These are phyloP conservation scores for Erpetoichthys calabaricus DNA, from an alignment of 2,797 vertebrate genomes.

Conservation along the genomic window DNA sequence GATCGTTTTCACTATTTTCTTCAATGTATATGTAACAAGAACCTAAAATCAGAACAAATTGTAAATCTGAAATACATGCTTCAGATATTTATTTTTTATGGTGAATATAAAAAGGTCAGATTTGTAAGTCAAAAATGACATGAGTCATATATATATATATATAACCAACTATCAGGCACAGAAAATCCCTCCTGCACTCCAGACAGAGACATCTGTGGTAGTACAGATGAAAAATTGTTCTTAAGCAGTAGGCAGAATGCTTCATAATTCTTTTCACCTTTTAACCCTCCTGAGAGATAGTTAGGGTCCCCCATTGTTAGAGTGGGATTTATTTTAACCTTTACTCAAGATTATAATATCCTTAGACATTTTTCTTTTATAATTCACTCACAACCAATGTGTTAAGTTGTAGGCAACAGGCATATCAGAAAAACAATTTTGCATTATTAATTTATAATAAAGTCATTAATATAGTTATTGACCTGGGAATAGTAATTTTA, in stretches of 20 bases:
- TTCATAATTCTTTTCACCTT: slow-evolving; percentile 27
- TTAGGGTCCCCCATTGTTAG: slow-evolving; percentile 23
- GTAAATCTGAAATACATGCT: no score
- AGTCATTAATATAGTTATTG: slow-evolving; percentile 24
- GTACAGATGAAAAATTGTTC: slow-evolving; percentile 16
- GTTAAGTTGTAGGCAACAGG: slow-evolving; percentile 24
- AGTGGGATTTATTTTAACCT: slow-evolving; percentile 35
- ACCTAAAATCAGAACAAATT: no score
- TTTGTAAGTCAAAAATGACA: slow-evolving; percentile 8
- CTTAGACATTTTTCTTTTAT: slow-evolving; percentile 24
- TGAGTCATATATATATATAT: slow-evolving; percentile 12
- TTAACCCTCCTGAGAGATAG: slow-evolving; percentile 19
- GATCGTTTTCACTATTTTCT: no score
- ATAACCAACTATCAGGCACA: slow-evolving; percentile 5
- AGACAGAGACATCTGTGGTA: slow-evolving; percentile 18
- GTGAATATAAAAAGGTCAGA: not conserved
- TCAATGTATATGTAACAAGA: no score
- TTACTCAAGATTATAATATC: slow-evolving; percentile 22
- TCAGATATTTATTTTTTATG: not conserved
- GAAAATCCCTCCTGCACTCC: slow-evolving; percentile 6
- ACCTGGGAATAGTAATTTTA: slow-evolving; percentile 18
- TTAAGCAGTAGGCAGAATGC: slow-evolving; percentile 19
- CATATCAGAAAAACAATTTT: slow-evolving; percentile 12
- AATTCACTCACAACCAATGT: slow-evolving; percentile 21
- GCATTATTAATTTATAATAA: slow-evolving; percentile 31